Evolutionary conservation across 1,140 invertebrate genomes (phyloP).

Genomic region (Brachionus rotundiformis): DNA sequence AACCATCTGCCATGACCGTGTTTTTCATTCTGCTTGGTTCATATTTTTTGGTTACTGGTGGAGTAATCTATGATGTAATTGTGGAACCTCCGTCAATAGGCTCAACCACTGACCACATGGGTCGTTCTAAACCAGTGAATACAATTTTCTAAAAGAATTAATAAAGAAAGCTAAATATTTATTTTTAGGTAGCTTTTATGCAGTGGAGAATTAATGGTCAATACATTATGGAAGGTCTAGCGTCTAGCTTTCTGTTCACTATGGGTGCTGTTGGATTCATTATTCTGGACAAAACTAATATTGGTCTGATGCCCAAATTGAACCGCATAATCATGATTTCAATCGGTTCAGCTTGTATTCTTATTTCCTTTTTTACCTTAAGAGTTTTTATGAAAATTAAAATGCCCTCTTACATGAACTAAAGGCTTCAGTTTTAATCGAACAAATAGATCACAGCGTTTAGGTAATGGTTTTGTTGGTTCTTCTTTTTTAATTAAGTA

Average conservation of each 20-base stretch:
- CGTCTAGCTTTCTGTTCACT: slow-evolving; percentile 92
- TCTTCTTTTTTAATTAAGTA: neutral
- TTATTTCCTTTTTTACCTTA: slow-evolving; percentile 91
- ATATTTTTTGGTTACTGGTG: slow-evolving; percentile 96
- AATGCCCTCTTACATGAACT: slow-evolving; percentile 69
- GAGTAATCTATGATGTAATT: slow-evolving; percentile 97
- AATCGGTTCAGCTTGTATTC: slow-evolving; percentile 86
- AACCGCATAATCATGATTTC: slow-evolving; percentile 87
- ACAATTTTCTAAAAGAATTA: slow-evolving; percentile 55
- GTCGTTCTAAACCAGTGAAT: slow-evolving; percentile 77
- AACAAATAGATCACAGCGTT: neutral
- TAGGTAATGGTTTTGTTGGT: neutral
- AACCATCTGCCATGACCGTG: slow-evolving; percentile 88
- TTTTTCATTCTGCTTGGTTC: slow-evolving; percentile 85
- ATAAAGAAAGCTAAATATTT: neutral
- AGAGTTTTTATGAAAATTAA: slow-evolving; percentile 99
- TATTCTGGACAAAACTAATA: slow-evolving; percentile 88
- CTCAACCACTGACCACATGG: slow-evolving; percentile 92
- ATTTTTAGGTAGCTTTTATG: slow-evolving; percentile 86
- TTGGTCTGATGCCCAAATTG: slow-evolving; percentile 83
- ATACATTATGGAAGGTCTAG: slow-evolving; percentile 97
- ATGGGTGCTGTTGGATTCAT: slow-evolving; percentile 93
- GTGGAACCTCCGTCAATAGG: slow-evolving; percentile 96
- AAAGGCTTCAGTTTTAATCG: neutral
- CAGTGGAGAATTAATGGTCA: slow-evolving; percentile 96